Evolutionary conservation across 2,797 vertebrate species (phyloP).

Genomic region (Macropodus opercularis): DNA sequence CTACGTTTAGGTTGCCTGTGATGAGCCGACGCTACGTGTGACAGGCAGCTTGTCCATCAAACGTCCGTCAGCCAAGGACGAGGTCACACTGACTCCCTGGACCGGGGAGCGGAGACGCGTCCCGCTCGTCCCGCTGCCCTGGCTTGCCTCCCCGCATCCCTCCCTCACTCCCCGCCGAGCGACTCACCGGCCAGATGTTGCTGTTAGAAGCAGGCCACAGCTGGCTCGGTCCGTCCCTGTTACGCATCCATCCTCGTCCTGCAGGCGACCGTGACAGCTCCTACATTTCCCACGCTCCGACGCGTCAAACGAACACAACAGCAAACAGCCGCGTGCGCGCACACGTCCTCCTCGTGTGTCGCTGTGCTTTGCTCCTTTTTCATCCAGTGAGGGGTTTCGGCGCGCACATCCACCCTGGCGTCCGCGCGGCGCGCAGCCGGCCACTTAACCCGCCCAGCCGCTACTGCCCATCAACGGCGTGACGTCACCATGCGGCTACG

Average conservation of each 20-base stretch:
- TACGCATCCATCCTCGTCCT: slow-evolving; percentile 68
- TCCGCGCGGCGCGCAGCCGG: slow-evolving; percentile 50
- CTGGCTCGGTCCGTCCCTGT: slow-evolving; percentile 70
- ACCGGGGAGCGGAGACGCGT: slow-evolving; percentile 30
- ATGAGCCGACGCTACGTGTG: slow-evolving; percentile 15
- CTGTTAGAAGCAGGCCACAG: slow-evolving; percentile 73
- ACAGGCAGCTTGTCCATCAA: slow-evolving; percentile 31
- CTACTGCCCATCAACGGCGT: slow-evolving; percentile 62
- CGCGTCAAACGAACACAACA: slow-evolving; percentile 42
- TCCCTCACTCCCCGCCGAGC: background rate
- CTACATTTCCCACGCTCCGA: slow-evolving; percentile 63
- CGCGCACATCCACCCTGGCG: slow-evolving; percentile 44
- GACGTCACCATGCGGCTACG: slow-evolving; percentile 81
- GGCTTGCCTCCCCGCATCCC: background rate
- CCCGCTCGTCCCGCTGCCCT: background rate
- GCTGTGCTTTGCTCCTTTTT: background rate
- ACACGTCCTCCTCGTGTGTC: slow-evolving; percentile 34
- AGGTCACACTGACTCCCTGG: slow-evolving; percentile 65
- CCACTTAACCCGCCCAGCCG: slow-evolving; percentile 51
- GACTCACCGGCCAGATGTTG: slow-evolving; percentile 80
- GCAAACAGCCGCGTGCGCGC: slow-evolving; percentile 45
- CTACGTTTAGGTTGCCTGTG: slow-evolving; percentile 30
- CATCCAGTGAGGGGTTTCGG: slow-evolving; percentile 18
- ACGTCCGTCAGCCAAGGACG: slow-evolving; percentile 65
- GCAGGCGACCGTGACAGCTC: slow-evolving; percentile 51